A percentile compares a stretch with the other conserved stretches of the same genome.
These are phyloP conservation scores for Rhopalosiphum padi DNA, from an alignment of 1,140 invertebrate species.

Conservation along the genomic window DNA sequence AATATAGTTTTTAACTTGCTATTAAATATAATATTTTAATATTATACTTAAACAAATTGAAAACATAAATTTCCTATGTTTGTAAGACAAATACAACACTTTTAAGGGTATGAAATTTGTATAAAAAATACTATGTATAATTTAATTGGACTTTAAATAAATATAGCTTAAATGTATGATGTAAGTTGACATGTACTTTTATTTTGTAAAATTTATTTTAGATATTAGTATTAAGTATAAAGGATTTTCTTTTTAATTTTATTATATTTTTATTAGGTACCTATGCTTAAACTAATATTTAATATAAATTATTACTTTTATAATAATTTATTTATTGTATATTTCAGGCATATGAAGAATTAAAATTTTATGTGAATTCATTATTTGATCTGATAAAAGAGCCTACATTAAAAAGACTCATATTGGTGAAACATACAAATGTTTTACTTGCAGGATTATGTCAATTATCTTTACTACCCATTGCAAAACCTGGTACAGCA, in stretches of 20 bases:
- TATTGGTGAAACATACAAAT: neutral
- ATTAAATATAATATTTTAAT: too few species aligned
- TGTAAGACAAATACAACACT: too few species aligned
- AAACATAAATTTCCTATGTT: too few species aligned
- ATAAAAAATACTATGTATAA: too few species aligned
- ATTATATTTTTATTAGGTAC: neutral
- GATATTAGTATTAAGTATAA: neutral
- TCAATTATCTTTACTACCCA: constrained; percentile 14
- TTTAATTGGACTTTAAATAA: too few species aligned
- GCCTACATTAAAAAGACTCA: constrained; percentile 22
- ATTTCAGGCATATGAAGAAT: constrained; percentile 32
- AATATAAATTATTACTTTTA: neutral
- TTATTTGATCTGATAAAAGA: constrained; percentile 26
- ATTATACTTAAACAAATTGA: too few species aligned
- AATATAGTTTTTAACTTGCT: too few species aligned
- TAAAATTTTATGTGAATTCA: constrained; percentile 38
- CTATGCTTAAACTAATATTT: neutral
- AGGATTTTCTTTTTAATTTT: neutral
- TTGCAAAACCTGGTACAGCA: constrained; percentile 31
- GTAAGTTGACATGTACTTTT: neutral
- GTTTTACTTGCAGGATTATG: constrained; percentile 35
- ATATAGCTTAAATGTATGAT: too few species aligned
- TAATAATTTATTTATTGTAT: neutral
- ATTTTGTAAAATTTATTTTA: neutral
- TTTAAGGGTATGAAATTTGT: too few species aligned